Base-by-base conservation (phyloP, 2,113 vertebrate genomes). In the Channa maculata region DNA sequence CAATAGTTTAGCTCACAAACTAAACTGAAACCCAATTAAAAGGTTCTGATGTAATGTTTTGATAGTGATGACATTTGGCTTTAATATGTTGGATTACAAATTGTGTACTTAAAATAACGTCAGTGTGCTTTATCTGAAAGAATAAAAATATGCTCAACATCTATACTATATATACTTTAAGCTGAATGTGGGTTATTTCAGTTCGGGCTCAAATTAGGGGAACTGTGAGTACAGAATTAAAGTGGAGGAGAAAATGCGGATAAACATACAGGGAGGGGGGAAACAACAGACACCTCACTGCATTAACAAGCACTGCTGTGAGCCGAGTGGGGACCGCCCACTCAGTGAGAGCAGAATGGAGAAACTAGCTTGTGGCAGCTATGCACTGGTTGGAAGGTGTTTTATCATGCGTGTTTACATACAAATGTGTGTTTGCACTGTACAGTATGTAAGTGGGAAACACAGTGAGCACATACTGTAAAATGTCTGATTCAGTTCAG, bases 291-390 rank as follows among this genome's bases (percentile, higher is more conserved):
- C 50, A 77, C 61, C 39, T 82, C 64, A 64, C 73, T 77, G 84
- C 57, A 88, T 87, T 84, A 88, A 85, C 65, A 57, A 73, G 80
- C 66, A 72, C 75, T 82, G 69, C 82, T 75, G 86, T 80, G 82
- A 84, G 58, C 46, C 8, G 64, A 64, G 74, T 46, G 51, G 70
- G 49, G 63, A 69, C 82, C 74, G 57, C 75, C 68, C 82, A 78
- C 80, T 61, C 77, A 66, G 15, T 8, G 24, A 66, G 55, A 70
- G 49, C 64, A 38, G 45, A 38, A 59, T 5, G 52, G 50, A 73
- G 58, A 44, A 70, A 64, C 37, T 58, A 69, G 69, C 63, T 33
- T 54, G 61, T 71, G 51, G 69, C 77, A 49, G 69, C 61, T 68
- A 14, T 49, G 3, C 57, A 64, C 36, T 49, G 33, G 57, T 68